These are phyloP conservation scores for Brachylomia viminalis DNA, from an alignment of 2,888 invertebrate genomes.

Conservation along the genomic window DNA sequence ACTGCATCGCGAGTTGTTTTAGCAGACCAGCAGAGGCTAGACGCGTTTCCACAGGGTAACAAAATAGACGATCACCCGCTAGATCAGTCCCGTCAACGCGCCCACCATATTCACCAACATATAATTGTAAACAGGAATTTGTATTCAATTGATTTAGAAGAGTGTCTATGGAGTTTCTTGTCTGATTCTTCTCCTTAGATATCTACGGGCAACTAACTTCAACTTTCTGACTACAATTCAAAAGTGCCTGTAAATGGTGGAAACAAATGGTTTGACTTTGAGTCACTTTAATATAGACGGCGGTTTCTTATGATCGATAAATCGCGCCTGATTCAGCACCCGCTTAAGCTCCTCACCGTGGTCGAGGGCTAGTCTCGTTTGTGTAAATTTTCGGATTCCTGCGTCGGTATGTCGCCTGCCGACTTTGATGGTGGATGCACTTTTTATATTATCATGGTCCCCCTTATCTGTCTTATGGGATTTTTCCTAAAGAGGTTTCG, in stretches of 20 bases:
- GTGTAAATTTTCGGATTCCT: conserved; percentile 88
- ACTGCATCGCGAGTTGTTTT: not conserved
- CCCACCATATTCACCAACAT: not conserved
- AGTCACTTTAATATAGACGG: not conserved
- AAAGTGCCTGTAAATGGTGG: not conserved
- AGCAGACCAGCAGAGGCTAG: not conserved
- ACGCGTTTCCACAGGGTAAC: too few relatives aligned
- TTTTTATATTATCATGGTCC: conserved; percentile 57
- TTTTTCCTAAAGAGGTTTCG: conserved; percentile 48
- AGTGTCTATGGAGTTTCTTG: not conserved
- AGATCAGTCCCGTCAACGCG: not conserved
- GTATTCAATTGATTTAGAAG: not conserved
- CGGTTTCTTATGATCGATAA: not conserved
- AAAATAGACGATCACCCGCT: not conserved
- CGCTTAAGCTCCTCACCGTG: conserved; percentile 8
- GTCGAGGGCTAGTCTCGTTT: conserved; percentile 76
- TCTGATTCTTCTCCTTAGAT: not conserved
- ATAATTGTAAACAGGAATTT: not conserved
- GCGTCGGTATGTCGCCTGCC: conserved; percentile 66
- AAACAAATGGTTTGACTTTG: not conserved
- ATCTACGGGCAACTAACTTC: not conserved
- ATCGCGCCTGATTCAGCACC: not conserved
- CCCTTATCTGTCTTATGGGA: conserved; percentile 44
- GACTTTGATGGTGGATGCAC: conserved; percentile 59
- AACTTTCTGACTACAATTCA: not conserved